These are phyloP conservation scores for Hoplias malabaricus DNA, from an alignment of 2,113 vertebrate species.

Conservation along the genomic window DNA sequence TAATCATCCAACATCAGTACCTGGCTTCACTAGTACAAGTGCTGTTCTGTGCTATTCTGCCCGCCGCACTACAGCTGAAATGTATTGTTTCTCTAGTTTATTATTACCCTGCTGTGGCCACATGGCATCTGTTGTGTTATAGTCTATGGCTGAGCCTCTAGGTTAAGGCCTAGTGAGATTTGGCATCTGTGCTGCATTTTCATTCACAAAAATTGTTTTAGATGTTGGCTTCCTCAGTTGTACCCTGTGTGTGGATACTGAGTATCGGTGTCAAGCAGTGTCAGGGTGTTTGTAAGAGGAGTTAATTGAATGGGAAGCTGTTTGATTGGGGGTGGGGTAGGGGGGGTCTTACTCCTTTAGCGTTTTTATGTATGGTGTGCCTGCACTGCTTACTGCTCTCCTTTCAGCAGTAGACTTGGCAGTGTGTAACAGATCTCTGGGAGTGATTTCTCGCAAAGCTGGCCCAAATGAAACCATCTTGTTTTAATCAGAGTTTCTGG, in stretches of 20 bases:
- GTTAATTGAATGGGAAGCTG: slow-evolving; percentile 65
- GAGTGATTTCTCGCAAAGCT: slow-evolving; percentile 76
- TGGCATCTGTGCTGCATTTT: slow-evolving; percentile 12
- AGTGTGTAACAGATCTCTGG: slow-evolving; percentile 69
- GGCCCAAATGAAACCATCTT: slow-evolving; percentile 78
- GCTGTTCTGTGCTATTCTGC: too few relatives aligned
- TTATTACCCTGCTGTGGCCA: slow-evolving; percentile 1
- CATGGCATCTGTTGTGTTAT: background rate
- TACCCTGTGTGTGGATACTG: slow-evolving; percentile 37
- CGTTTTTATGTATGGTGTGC: slow-evolving; percentile 58
- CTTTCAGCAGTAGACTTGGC: slow-evolving; percentile 69
- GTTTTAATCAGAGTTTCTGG: slow-evolving; percentile 81
- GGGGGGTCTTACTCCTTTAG: slow-evolving; percentile 55
- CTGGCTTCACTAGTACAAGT: too few relatives aligned
- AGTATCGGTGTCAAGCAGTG: slow-evolving; percentile 40
- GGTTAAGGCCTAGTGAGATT: background rate
- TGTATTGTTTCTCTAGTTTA: slow-evolving; percentile 5
- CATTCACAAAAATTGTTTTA: slow-evolving; percentile 27
- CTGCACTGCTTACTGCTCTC: slow-evolving; percentile 65
- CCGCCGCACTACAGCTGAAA: too few relatives aligned
- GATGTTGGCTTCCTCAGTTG: slow-evolving; percentile 9
- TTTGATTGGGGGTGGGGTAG: slow-evolving; percentile 28
- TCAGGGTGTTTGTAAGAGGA: slow-evolving; percentile 39
- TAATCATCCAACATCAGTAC: too few relatives aligned
- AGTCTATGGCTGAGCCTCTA: background rate